phyloP scores from a whole-genome alignment of 2,113 vertebrate genomes.

The Gymnobelideus leadbeateri region DNA sequence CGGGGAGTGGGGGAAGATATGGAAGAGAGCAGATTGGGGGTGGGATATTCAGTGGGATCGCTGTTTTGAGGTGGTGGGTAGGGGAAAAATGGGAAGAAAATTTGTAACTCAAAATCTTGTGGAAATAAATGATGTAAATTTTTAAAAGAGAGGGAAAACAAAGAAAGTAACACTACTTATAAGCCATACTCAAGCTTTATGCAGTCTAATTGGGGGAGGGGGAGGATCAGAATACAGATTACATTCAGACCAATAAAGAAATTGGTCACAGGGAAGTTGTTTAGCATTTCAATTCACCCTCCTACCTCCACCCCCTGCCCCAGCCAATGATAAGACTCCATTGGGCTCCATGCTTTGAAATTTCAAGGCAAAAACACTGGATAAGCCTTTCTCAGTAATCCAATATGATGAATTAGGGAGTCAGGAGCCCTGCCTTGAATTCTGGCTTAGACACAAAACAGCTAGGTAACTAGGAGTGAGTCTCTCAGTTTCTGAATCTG shows the following conservation, averaged over 20 bases:
- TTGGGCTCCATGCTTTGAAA: neutral
- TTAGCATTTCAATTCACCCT: neutral
- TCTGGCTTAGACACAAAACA: neutral
- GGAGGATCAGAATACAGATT: neutral
- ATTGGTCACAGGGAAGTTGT: neutral
- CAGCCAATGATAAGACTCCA: neutral
- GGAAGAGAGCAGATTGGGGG: too few relatives aligned
- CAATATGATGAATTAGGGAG: neutral
- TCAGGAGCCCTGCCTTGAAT: neutral
- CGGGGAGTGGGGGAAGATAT: too few relatives aligned
- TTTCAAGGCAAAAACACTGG: neutral
- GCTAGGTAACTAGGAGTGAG: neutral
- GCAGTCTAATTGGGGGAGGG: neutral
- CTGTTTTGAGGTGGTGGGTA: too few relatives aligned
- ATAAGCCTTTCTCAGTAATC: neutral
- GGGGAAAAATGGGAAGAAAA: too few relatives aligned
- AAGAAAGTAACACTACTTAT: neutral
- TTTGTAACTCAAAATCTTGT: too few relatives aligned
- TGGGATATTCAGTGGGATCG: too few relatives aligned
- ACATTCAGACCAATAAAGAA: neutral
- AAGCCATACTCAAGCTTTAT: neutral
- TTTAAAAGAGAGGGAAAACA: too few relatives aligned
- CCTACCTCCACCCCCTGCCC: too few relatives aligned
- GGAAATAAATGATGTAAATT: too few relatives aligned
- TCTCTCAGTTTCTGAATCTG: neutral